These are phyloP conservation scores for Sialia sialis DNA, from an alignment of 2,113 vertebrate species.

Conservation along the genomic window DNA sequence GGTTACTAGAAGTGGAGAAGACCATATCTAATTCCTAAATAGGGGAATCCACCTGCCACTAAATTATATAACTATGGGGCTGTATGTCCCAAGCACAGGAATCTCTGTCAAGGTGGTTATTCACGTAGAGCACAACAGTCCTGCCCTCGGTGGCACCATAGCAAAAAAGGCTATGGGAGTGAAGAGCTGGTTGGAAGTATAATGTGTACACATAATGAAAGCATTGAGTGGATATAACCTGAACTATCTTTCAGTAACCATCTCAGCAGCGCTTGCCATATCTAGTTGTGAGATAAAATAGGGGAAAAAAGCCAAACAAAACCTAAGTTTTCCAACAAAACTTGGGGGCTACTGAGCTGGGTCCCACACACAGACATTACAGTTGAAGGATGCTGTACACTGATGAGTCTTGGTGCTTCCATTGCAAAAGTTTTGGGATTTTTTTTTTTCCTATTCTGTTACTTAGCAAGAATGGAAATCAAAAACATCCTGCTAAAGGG, in stretches of 20 bases:
- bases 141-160: rapidly evolving
- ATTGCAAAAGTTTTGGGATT: neutral
- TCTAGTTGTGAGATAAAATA: neutral
- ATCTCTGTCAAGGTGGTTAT: neutral
- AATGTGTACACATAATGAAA: neutral
- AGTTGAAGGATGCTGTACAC: neutral
- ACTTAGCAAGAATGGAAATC: neutral
- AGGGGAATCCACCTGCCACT: neutral
- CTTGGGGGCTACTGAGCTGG: neutral
- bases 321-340: neutral
- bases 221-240: neutral
- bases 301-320: no score
- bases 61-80: neutral
- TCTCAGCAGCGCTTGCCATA: neutral
- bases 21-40: neutral
- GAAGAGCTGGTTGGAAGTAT: neutral
- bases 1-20: neutral
- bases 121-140: neutral
- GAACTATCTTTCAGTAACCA: neutral
- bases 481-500: neutral
- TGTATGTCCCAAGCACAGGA: neutral
- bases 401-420: neutral
- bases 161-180: neutral
- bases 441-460: neutral
- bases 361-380: neutral